Evolutionary conservation across 2,888 invertebrate genomes (phyloP).

Genomic region (Hydriomena furcata): DNA sequence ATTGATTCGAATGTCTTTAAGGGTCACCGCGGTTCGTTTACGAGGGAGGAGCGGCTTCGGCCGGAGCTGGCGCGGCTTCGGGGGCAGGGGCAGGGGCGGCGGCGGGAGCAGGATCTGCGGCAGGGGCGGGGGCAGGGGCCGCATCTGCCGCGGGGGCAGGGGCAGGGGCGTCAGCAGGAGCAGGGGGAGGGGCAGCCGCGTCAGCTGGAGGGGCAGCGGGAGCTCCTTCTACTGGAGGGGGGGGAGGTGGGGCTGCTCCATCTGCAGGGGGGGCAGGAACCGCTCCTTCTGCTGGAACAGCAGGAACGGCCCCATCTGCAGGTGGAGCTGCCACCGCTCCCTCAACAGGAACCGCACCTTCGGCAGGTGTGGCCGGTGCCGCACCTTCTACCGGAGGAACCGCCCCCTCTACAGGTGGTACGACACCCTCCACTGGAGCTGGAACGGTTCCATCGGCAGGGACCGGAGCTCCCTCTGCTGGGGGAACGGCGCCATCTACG

Average conservation of each 20-base stretch:
- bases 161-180: conserved; percentile 39
- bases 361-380: conserved; percentile 37
- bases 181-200: conserved; percentile 43
- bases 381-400: conserved; percentile 2
- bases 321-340: conserved; percentile 52
- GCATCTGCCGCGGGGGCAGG: conserved; percentile 40
- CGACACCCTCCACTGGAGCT: conserved; percentile 40
- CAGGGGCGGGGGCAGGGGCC: conserved; percentile 34
- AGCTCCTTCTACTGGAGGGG: conserved; percentile 55
- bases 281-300: conserved; percentile 38
- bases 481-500: conserved; percentile 33
- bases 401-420: conserved; percentile 33
- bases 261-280: conserved; percentile 25
- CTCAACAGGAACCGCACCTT: conserved; percentile 26
- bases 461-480: conserved; percentile 54
- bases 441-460: conserved; percentile 56
- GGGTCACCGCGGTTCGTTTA: conserved; percentile 22
- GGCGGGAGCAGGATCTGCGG: conserved; percentile 35
- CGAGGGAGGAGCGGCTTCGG: conserved; percentile 36
- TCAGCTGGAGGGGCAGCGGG: conserved; percentile 45
- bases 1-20: conserved; percentile 28
- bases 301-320: conserved; percentile 41
- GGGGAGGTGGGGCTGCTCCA: conserved; percentile 16
- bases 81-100: conserved; percentile 35
- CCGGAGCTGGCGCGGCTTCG: conserved; percentile 38